phyloP scores from a whole-genome alignment of 2,888 invertebrate species.

The Julus scanicus region DNA sequence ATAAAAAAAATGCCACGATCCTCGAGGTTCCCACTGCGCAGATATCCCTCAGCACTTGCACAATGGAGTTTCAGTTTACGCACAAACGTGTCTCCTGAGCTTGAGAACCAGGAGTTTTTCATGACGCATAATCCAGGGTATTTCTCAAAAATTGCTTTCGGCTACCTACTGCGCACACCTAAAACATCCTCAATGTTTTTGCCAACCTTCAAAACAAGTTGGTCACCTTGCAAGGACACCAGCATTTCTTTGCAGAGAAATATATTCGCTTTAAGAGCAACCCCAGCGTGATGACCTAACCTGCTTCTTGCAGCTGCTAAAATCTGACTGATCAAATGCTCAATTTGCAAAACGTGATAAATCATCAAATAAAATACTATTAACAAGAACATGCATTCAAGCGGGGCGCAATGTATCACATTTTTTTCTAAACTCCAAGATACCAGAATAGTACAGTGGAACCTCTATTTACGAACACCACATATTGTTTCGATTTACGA shows the following conservation, averaged over 20 bases:
- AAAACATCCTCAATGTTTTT: neutral
- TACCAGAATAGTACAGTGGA: too few species aligned
- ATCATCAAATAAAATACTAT: too few species aligned
- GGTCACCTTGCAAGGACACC: conserved; percentile 36
- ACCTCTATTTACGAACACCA: too few species aligned
- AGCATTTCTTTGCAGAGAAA: neutral
- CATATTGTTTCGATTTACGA: too few species aligned
- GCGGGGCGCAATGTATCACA: too few species aligned
- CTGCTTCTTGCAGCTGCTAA: neutral
- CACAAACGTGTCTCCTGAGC: neutral
- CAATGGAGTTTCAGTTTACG: neutral
- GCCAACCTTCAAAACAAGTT: conserved; percentile 35
- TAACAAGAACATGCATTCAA: too few species aligned
- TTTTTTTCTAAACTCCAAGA: too few species aligned
- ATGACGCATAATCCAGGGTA: neutral
- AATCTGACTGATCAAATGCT: neutral
- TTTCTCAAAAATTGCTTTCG: neutral
- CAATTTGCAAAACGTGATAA: too few species aligned
- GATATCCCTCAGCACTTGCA: neutral
- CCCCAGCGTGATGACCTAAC: neutral
- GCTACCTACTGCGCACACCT: neutral
- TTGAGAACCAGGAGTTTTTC: neutral
- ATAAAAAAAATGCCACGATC: neutral
- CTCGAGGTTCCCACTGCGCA: neutral
- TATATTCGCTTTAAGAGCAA: neutral